These are phyloP conservation scores for Ciconia stormi DNA, from an alignment of 2,113 vertebrate genomes.

Conservation along the genomic window DNA sequence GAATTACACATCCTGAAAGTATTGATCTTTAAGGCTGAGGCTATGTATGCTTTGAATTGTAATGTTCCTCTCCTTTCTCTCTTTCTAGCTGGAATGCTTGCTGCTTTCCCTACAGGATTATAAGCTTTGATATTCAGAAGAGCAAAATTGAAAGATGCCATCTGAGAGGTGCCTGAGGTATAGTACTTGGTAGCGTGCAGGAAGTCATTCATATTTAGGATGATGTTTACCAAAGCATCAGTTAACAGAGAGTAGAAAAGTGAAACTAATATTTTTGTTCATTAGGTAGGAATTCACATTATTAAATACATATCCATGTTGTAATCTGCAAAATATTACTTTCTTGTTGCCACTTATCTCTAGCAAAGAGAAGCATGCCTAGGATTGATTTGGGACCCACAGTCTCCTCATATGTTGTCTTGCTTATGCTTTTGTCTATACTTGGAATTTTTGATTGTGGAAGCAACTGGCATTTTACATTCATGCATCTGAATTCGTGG, in stretches of 20 bases:
- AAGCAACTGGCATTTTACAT: background rate
- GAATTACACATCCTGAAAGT: background rate
- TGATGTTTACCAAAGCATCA: slow-evolving; percentile 1
- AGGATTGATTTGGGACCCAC: background rate
- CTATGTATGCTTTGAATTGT: slow-evolving; percentile 25
- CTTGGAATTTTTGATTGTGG: background rate
- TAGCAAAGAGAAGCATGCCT: background rate
- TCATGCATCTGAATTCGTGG: background rate
- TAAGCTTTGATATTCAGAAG: slow-evolving; percentile 63
- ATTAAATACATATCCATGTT: background rate
- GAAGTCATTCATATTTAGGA: background rate
- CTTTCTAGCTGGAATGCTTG: slow-evolving; percentile 69
- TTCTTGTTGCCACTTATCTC: background rate
- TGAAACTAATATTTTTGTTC: background rate
- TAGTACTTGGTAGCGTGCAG: background rate
- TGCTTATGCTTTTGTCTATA: background rate
- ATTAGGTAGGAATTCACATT: background rate
- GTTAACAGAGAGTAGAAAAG: background rate
- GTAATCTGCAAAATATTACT: background rate
- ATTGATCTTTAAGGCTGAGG: background rate
- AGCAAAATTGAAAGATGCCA: slow-evolving; percentile 84
- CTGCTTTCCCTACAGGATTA: slow-evolving; percentile 19
- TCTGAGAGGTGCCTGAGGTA: slow-evolving; percentile 92
- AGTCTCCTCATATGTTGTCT: background rate
- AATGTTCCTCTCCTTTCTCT: slow-evolving; percentile 17